Percentiles rank a stretch among this genome's conserved stretches.
These are phyloP conservation scores for Nyctalus aviator DNA, from an alignment of 2,797 vertebrate species.

Conservation along the genomic window DNA sequence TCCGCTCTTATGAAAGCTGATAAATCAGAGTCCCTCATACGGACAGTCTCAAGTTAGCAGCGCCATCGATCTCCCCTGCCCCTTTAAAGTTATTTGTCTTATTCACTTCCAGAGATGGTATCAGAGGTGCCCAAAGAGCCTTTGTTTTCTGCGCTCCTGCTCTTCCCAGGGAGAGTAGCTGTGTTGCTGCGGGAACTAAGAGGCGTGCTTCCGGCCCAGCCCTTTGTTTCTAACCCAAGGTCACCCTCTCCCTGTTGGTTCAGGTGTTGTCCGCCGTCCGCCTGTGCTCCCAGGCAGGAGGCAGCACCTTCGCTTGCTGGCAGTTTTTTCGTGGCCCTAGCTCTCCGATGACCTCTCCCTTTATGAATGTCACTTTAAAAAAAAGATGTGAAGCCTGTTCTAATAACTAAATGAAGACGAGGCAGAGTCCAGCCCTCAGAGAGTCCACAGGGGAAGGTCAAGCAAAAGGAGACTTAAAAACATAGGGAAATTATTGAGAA, in stretches of 20 bases:
- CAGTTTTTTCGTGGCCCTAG: slow-evolving; percentile 31
- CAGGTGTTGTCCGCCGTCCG: slow-evolving; percentile 64
- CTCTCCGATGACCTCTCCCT: slow-evolving; percentile 6
- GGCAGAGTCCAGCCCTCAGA: slow-evolving; percentile 47
- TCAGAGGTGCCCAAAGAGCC: slow-evolving; percentile 82
- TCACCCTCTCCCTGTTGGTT: slow-evolving; percentile 67
- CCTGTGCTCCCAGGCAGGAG: slow-evolving; percentile 58
- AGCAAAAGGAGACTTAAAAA: slow-evolving; percentile 65
- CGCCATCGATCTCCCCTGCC: slow-evolving; percentile 75
- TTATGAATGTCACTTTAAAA: slow-evolving; percentile 61
- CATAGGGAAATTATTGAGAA: slow-evolving; percentile 3
- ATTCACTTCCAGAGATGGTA: slow-evolving; percentile 81
- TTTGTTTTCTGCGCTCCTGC: slow-evolving; percentile 72
- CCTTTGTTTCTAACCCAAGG: slow-evolving; percentile 79
- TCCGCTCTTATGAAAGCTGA: slow-evolving; percentile 79
- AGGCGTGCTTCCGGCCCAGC: slow-evolving; percentile 55
- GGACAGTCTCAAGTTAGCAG: slow-evolving; percentile 79
- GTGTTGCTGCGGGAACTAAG: slow-evolving; percentile 14
- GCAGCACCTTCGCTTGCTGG: slow-evolving; percentile 4
- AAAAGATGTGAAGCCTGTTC: slow-evolving; percentile 60
- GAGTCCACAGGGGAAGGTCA: slow-evolving; percentile 48
- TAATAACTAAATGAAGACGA: slow-evolving; percentile 63
- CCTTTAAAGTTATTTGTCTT: slow-evolving; percentile 83
- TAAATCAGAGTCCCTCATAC: slow-evolving; percentile 81
- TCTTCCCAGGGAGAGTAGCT: slow-evolving; percentile 64